phyloP scores from a whole-genome alignment of 2,797 vertebrate genomes.

The Chromis chromis region DNA sequence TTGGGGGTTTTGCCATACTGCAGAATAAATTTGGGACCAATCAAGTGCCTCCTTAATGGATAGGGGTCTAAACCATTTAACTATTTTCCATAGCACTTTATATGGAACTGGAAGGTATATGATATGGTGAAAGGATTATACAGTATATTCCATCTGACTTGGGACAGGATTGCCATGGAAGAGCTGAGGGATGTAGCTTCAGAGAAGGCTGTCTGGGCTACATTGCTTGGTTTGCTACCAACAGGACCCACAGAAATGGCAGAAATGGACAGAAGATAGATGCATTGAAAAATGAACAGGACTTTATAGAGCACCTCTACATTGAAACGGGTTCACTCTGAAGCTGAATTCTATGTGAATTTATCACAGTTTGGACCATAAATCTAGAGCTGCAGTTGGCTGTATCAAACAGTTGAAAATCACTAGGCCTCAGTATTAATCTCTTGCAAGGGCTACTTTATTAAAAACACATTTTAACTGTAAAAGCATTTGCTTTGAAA shows the following conservation, averaged over 20 bases:
- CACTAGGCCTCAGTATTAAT: not conserved
- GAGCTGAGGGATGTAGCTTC: too few relatives aligned
- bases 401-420: not conserved
- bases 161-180: too few relatives aligned
- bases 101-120: too few relatives aligned
- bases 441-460: not conserved
- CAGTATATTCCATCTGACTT: too few relatives aligned
- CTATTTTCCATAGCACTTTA: too few relatives aligned
- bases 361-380: not conserved
- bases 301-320: not conserved
- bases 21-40: too few relatives aligned
- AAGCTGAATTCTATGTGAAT: not conserved
- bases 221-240: too few relatives aligned
- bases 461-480: slow-evolving; percentile 1
- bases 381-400: not conserved
- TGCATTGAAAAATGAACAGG: not conserved
- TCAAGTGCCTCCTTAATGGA: too few relatives aligned
- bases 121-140: too few relatives aligned
- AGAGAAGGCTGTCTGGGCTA: too few relatives aligned
- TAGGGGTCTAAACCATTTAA: too few relatives aligned
- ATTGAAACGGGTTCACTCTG: not conserved
- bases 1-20: too few relatives aligned
- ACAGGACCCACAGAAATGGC: not conserved
- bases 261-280: not conserved
- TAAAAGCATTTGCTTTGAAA: not conserved